Percentiles rank a stretch among this genome's conserved stretches.
These are phyloP conservation scores for Thamnophis elegans DNA, from an alignment of 2,797 vertebrate genomes.

Conservation along the genomic window DNA sequence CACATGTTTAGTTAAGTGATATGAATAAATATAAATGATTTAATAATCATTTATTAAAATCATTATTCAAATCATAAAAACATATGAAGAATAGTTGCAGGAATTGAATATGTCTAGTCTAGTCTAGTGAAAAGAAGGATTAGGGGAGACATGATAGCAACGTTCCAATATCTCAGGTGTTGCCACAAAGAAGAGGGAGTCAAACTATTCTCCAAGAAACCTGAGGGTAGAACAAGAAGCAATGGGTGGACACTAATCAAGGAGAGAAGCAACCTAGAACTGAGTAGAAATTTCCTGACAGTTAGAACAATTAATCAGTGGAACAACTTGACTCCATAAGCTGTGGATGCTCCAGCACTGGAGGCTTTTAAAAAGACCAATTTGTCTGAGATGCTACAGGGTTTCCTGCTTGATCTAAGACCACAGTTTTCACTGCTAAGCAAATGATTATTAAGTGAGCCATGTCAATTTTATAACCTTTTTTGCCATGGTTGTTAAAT, in stretches of 20 bases:
- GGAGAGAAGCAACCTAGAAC: neutral
- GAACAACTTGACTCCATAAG: neutral
- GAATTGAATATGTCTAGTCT: neutral
- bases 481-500: neutral
- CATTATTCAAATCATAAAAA: neutral
- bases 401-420: neutral
- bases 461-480: neutral
- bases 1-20: neutral
- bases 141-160: neutral
- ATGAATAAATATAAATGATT: neutral
- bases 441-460: neutral
- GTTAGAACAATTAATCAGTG: neutral
- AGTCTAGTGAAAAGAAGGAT: neutral
- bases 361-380: neutral
- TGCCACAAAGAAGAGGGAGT: neutral
- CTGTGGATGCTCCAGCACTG: neutral
- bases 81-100: neutral
- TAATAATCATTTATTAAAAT: neutral
- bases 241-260: neutral
- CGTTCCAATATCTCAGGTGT: neutral
- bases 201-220: neutral
- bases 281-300: neutral
- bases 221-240: neutral
- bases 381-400: neutral
- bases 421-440: neutral